A percentile compares a stretch with the other conserved stretches of the same genome.
phyloP scores from a whole-genome alignment of 35 echinoderm and acorn worm species.

The Ophiothrix spiculata region DNA sequence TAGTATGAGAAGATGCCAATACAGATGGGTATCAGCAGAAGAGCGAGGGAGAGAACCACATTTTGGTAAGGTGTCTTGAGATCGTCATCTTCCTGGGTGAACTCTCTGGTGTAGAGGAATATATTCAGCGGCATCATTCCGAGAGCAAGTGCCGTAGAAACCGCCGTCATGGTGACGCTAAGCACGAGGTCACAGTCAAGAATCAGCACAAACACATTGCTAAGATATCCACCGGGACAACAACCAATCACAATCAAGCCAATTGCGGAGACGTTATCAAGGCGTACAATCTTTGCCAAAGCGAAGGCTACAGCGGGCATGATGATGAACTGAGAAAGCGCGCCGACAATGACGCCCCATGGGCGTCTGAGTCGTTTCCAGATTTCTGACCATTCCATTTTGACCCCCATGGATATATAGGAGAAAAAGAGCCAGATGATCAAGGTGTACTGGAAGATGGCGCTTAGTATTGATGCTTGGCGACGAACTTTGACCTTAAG shows the following conservation, averaged over 20 bases:
- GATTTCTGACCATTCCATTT: conserved; percentile 34
- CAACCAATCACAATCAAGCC: conserved; percentile 66
- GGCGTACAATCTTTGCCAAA: conserved; percentile 46
- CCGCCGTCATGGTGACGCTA: conserved; percentile 87
- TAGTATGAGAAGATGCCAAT: conserved; percentile 75
- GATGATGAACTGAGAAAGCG: conserved; percentile 67
- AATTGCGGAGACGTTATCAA: conserved; percentile 48
- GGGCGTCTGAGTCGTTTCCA: conserved; percentile 45
- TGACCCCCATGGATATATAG: conserved; percentile 66
- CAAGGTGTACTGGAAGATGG: conserved; percentile 43
- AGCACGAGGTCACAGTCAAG: conserved; percentile 78
- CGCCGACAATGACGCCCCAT: conserved; percentile 59
- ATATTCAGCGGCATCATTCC: conserved; percentile 91
- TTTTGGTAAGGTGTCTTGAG: conserved; percentile 71
- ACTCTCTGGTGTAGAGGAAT: conserved; percentile 54
- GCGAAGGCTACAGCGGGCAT: conserved; percentile 67
- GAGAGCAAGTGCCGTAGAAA: conserved; percentile 62
- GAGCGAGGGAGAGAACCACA: conserved; percentile 52
- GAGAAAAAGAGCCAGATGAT: conserved; percentile 42
- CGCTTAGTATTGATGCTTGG: background rate
- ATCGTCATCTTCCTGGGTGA: conserved; percentile 22
- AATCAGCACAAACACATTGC: conserved; percentile 70
- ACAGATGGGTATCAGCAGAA: conserved; percentile 45
- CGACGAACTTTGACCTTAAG: conserved; percentile 6
- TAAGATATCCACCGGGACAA: conserved; percentile 77